phyloP scores from a whole-genome alignment of 2,113 vertebrate species.

The Charadrius vociferus region DNA sequence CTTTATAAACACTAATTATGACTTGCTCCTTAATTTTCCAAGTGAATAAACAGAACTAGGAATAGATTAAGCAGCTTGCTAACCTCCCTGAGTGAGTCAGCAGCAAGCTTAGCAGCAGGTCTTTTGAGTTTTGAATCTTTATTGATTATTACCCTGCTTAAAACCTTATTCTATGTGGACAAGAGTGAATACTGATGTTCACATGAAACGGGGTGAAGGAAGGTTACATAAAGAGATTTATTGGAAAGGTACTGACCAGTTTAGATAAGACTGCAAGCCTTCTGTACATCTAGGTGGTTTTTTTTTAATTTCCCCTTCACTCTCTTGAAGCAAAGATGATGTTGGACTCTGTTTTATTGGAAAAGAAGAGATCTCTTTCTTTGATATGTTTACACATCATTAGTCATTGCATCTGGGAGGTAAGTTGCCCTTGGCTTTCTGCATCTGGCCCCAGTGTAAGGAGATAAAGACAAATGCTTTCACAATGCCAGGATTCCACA shows the following conservation, averaged over 20 bases:
- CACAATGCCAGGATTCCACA: conserved; percentile 16
- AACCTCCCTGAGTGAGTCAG: not conserved
- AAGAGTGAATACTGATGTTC: not conserved
- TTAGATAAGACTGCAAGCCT: not conserved
- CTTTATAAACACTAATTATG: not conserved
- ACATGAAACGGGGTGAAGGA: not conserved
- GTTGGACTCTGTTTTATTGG: not conserved
- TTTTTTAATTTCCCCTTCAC: not conserved
- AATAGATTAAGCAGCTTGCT: not conserved
- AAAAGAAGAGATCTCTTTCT: not conserved
- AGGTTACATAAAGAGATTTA: not conserved
- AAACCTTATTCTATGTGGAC: not conserved
- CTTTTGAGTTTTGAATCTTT: not conserved
- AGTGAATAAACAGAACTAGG: conserved; percentile 3
- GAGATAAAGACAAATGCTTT: conserved; percentile 24
- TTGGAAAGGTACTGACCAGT: not conserved
- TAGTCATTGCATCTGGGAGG: conserved; percentile 52
- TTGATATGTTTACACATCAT: conserved; percentile 21
- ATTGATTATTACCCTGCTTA: not conserved
- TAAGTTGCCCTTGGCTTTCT: conserved; percentile 47
- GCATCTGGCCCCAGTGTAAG: not conserved
- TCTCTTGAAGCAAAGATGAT: not conserved
- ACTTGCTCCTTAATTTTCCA: not conserved
- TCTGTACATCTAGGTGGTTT: not conserved
- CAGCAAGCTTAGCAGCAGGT: not conserved